phyloP scores from a whole-genome alignment of 2,113 vertebrate genomes.

The Boleophthalmus pectinirostris region DNA sequence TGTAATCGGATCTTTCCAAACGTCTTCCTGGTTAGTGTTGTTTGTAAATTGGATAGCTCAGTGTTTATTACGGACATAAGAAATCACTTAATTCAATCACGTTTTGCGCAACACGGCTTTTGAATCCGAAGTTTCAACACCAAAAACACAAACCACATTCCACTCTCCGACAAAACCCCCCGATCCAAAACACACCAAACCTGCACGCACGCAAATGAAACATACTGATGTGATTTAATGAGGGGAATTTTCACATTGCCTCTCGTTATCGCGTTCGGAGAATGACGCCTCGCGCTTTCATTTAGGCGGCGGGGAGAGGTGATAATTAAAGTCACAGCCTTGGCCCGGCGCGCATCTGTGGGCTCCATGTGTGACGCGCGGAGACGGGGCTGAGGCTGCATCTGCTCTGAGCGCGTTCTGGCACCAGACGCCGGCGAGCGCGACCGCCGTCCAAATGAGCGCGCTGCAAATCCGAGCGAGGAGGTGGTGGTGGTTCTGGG shows the following conservation, averaged over 20 bases:
- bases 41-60: no score
- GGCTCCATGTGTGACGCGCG: slow-evolving; percentile 16
- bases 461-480: slow-evolving; percentile 1
- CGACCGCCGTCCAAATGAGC: not conserved
- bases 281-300: slow-evolving; percentile 82
- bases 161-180: slow-evolving; percentile 45
- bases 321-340: slow-evolving; percentile 90
- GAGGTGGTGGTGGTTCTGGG: not conserved
- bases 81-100: no score
- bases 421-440: not conserved
- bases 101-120: slow-evolving; percentile 12
- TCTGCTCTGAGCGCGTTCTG: slow-evolving; percentile 34
- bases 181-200: not conserved
- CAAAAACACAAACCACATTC: not conserved
- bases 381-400: slow-evolving; percentile 30
- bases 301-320: slow-evolving; percentile 89
- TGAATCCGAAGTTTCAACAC: slow-evolving; percentile 6
- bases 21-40: no score
- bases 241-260: slow-evolving; percentile 17
- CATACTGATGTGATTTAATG: slow-evolving; percentile 54
- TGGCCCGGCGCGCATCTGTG: slow-evolving; percentile 65
- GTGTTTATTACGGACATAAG: no score
- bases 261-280: slow-evolving; percentile 50
- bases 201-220: slow-evolving; percentile 4
- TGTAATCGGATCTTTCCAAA: no score